Evolutionary conservation across 2,797 vertebrate species (phyloP), one percentile per base, ranked within the genome.

Genomic region (Acrocephalus scirpaceus): DNA sequence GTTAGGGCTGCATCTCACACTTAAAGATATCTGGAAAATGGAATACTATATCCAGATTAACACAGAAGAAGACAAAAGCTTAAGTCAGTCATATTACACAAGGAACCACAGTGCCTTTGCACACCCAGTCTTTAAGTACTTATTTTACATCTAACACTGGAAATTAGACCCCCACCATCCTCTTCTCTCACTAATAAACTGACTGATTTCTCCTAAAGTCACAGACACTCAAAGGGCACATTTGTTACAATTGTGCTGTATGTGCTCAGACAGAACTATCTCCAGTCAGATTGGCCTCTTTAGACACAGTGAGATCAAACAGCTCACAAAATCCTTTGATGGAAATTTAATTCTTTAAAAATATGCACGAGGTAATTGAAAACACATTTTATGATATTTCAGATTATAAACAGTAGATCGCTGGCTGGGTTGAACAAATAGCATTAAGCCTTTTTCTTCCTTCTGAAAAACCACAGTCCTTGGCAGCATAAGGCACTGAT

Each of bases 331-430:
- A 92, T 38, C 67, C 97, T 98, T 97, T 98, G 97, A 98, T 97
- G 97, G 96, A 96, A 97, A 97, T 93, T 77, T 95, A 96, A 97
- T 97, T 97, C 91, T 92, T 96, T 91, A 97, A 97, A 98, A 97
- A 97, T 97, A 97, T 89, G 86, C 95, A 97, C 23, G 1, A 90
- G 78, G 95, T 97, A 98, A 98, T 96, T 97, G 96, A 96, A 95
- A 97, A 96, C 97, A 97, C 75, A 94, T 96, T 96, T 94, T 93
- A 93, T 91, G 85, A 97, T 96, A 89, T 76, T 88, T 95, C 84
- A 75, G 90, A 93, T 96, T 97, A 94, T 88, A 96, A 95, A 92
- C 82, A 96, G 89, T 96, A 95, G 40, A 51, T 94, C 79, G 92
- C 92, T 93, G 95, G 89, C 95, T 95, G 80, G 92, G 74, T 76